These are phyloP conservation scores for Alaudala cheleensis DNA, from an alignment of 2,113 vertebrate genomes.

Conservation along the genomic window DNA sequence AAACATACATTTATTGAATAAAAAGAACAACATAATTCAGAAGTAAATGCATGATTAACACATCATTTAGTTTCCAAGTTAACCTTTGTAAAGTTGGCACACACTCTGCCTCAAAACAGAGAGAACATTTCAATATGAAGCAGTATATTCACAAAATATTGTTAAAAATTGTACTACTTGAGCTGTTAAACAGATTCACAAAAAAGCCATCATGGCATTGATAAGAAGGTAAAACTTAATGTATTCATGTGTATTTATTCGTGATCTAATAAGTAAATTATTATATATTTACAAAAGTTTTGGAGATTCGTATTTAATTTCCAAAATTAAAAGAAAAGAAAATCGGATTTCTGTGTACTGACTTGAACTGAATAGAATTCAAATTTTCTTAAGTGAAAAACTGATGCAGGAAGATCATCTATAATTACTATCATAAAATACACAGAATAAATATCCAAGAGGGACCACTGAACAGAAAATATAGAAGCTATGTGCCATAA, in stretches of 20 bases:
- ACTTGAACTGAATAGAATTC: background rate
- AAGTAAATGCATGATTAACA: background rate
- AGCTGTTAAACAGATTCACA: background rate
- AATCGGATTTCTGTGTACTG: background rate
- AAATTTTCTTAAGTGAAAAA: background rate
- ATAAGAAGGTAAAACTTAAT: background rate
- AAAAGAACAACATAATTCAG: background rate
- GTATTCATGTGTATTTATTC: background rate
- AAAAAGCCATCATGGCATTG: background rate
- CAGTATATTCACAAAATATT: background rate
- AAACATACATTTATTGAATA: background rate
- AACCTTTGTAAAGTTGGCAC: background rate
- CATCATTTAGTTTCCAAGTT: background rate
- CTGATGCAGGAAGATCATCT: background rate
- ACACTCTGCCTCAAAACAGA: background rate
- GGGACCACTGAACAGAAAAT: background rate
- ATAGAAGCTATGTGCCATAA: background rate
- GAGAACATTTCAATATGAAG: background rate
- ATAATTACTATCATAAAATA: background rate
- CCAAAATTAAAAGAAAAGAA: background rate
- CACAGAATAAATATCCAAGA: background rate
- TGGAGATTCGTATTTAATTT: background rate
- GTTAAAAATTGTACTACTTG: background rate
- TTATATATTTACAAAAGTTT: background rate
- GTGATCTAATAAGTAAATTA: background rate